Evolutionary conservation across 2,113 vertebrate genomes (phyloP).

Genomic region (Pollachius pollachius): DNA sequence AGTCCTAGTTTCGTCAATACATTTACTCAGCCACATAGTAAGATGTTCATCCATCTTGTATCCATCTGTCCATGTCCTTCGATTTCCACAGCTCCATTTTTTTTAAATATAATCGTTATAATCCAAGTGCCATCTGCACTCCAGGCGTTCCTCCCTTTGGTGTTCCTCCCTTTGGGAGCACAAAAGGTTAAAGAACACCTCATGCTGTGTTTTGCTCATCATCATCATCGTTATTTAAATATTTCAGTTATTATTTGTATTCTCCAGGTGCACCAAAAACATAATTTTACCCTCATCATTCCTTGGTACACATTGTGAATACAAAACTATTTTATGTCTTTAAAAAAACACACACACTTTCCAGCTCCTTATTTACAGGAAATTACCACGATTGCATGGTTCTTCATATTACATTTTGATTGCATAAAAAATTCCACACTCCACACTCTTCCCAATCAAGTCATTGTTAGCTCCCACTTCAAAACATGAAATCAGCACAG

Average conservation of each 20-base stretch:
- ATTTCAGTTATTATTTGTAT: conserved; percentile 22
- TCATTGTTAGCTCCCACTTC: conserved; percentile 25
- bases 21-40: too few relatives aligned
- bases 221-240: conserved; percentile 18
- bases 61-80: too few relatives aligned
- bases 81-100: too few relatives aligned
- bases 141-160: background rate
- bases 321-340: conserved; percentile 47
- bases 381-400: conserved; percentile 41
- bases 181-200: conserved; percentile 10
- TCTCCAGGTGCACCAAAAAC: conserved; percentile 21
- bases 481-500: conserved; percentile 32
- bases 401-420: conserved; percentile 45
- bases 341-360: conserved; percentile 34
- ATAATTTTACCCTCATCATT: conserved; percentile 19
- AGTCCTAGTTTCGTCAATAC: too few relatives aligned
- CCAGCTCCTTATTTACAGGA: conserved; percentile 53
- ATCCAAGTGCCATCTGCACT: conserved; percentile 2
- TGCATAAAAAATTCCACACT: conserved; percentile 60
- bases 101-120: too few relatives aligned
- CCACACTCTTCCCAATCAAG: conserved; percentile 19
- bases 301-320: conserved; percentile 42
- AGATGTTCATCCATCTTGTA: too few relatives aligned
- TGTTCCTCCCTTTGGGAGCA: conserved; percentile 11
- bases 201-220: conserved; percentile 19